A percentile compares a stretch with the other conserved stretches of the same genome.
These are phyloP conservation scores for Mergus octosetaceus DNA, from an alignment of 2,797 vertebrate genomes.

Conservation along the genomic window DNA sequence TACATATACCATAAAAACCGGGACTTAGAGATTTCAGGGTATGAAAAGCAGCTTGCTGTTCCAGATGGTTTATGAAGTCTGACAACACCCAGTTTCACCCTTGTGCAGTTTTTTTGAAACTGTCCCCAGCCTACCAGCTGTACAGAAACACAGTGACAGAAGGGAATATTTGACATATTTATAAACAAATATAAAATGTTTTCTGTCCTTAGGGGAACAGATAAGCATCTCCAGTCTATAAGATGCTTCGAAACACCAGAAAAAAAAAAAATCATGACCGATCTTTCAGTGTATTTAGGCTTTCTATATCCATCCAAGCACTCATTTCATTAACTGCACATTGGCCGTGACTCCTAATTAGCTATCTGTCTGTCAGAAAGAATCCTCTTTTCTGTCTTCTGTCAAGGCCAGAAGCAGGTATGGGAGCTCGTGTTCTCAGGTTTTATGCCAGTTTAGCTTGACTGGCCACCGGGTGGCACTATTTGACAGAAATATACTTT, in stretches of 20 bases:
- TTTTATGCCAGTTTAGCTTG: rapidly evolving
- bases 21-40: neutral
- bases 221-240: conserved; percentile 22
- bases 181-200: conserved; percentile 69
- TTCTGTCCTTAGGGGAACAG: conserved; percentile 48
- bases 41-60: conserved; percentile 51
- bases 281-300: neutral
- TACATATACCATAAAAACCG: neutral
- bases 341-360: neutral
- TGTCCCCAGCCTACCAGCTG: conserved; percentile 68
- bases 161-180: conserved; percentile 69
- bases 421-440: rapidly evolving
- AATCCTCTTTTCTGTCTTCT: neutral
- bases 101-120: conserved; percentile 67
- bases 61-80: conserved; percentile 74
- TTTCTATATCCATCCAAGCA: rapidly evolving
- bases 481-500: neutral
- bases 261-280: neutral
- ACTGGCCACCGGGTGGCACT: conserved; percentile 46
- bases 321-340: neutral
- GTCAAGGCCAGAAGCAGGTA: neutral
- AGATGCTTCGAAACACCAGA: neutral
- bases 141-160: conserved; percentile 59
- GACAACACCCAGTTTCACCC: conserved; percentile 50
- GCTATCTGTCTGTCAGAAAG: neutral